These are phyloP conservation scores for Paralvinella palmiformis DNA, from an alignment of 1,140 invertebrate genomes.

Conservation along the genomic window DNA sequence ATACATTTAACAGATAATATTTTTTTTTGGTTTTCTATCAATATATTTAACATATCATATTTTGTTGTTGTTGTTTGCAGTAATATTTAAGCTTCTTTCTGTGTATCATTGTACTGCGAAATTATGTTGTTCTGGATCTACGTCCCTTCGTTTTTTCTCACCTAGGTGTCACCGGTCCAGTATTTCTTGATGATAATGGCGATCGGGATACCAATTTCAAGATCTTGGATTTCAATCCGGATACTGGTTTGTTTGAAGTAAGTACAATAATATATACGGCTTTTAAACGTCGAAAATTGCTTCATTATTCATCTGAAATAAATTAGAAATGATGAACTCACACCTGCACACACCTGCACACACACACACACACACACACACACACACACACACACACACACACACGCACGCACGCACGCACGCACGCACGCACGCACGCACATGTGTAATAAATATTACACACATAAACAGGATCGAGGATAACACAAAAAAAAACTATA, in stretches of 20 bases:
- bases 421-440: constrained; percentile 1
- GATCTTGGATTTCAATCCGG: constrained; percentile 78
- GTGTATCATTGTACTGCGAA: no score
- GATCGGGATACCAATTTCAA: constrained; percentile 88
- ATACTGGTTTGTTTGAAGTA: constrained; percentile 32
- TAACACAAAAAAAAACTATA: no score
- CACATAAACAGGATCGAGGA: neutral
- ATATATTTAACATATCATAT: no score
- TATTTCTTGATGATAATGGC: constrained; percentile 82
- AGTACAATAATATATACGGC: neutral
- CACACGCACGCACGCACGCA: neutral
- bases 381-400: constrained; percentile 1
- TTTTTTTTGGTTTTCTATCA: no score
- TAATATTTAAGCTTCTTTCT: no score
- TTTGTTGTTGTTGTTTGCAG: no score
- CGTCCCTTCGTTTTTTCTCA: no score
- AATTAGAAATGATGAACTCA: neutral
- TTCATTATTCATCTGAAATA: neutral
- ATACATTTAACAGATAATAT: no score
- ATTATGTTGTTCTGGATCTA: no score
- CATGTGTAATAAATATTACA: neutral
- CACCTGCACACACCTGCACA: neutral
- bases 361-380: neutral
- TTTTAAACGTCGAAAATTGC: neutral
- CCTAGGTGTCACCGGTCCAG: constrained; percentile 77